phyloP scores from a whole-genome alignment of 2,888 invertebrate species.

The Eristalinus sepulchralis region DNA sequence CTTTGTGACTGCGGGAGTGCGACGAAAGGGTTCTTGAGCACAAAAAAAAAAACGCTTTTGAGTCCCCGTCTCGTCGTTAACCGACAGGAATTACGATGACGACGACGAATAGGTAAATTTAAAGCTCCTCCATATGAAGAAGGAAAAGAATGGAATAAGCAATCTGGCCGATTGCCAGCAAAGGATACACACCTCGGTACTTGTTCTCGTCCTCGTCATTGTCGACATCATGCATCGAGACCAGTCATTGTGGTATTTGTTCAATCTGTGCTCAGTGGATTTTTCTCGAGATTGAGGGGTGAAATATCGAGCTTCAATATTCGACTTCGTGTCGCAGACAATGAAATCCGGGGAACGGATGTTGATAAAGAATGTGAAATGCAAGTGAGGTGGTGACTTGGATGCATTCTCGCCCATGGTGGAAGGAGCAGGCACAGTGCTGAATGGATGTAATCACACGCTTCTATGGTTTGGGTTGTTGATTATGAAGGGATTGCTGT shows the following conservation, averaged over 20 bases:
- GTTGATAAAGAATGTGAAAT: conserved; percentile 3
- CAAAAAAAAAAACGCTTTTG: neutral
- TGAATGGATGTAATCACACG: neutral
- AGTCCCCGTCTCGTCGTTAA: conserved; percentile 2
- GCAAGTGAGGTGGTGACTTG: conserved; percentile 2
- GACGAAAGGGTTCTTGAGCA: conserved; percentile 12
- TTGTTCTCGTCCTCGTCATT: neutral
- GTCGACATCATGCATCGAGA: conserved; percentile 1
- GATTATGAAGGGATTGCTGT: neutral
- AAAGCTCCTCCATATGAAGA: conserved; percentile 17
- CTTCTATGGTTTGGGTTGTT: neutral
- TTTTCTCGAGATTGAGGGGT: conserved; percentile 31
- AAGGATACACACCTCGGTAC: conserved; percentile 30
- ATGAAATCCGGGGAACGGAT: conserved; percentile 19
- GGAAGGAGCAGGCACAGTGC: neutral
- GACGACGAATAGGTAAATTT: neutral
- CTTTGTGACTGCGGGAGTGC: conserved; percentile 3
- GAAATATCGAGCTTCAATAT: conserved; percentile 47
- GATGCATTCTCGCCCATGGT: conserved; percentile 25
- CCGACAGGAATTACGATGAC: neutral
- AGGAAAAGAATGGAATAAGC: conserved; percentile 9
- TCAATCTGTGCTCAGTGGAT: conserved; percentile 41
- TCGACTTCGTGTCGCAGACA: conserved; percentile 50
- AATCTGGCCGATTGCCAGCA: conserved; percentile 61
- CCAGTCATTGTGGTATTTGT: conserved; percentile 36